These are phyloP conservation scores for Agelas oroides DNA, from an alignment of 37 sponge, comb jelly and placozoan species.

Conservation along the genomic window DNA sequence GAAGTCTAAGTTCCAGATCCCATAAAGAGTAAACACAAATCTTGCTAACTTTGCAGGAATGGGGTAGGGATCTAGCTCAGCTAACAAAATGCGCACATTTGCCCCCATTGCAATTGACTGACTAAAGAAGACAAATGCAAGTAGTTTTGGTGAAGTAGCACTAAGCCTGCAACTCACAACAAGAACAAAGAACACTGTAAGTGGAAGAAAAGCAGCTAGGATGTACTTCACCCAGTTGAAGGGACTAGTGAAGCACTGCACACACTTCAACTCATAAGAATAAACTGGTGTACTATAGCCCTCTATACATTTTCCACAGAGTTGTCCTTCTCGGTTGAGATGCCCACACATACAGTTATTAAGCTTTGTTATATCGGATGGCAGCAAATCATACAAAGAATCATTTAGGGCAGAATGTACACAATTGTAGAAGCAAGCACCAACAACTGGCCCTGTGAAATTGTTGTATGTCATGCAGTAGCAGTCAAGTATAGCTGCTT, in stretches of 20 bases:
- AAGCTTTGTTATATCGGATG: neutral
- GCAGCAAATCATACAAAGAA: neutral
- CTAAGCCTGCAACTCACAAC: constrained; percentile 65
- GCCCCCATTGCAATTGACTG: constrained; percentile 33
- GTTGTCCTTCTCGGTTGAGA: constrained; percentile 37
- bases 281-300: constrained; percentile 38
- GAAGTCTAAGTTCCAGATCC: constrained; percentile 51
- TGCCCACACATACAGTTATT: constrained; percentile 38
- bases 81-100: constrained; percentile 5
- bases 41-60: too few relatives aligned
- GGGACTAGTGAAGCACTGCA: neutral
- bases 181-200: constrained; percentile 52
- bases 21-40: neutral
- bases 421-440: neutral
- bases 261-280: constrained; percentile 23
- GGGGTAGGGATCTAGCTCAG: neutral
- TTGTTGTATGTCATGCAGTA: neutral
- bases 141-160: constrained; percentile 48
- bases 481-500: too few relatives aligned
- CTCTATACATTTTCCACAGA: constrained; percentile 68
- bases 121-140: constrained; percentile 57
- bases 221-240: constrained; percentile 17
- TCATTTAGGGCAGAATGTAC: neutral
- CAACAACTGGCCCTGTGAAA: neutral
- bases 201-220: constrained; percentile 43